Conservation (phyloP, 2,113 vertebrate species). For the Tetraodon nigroviridis region DNA sequence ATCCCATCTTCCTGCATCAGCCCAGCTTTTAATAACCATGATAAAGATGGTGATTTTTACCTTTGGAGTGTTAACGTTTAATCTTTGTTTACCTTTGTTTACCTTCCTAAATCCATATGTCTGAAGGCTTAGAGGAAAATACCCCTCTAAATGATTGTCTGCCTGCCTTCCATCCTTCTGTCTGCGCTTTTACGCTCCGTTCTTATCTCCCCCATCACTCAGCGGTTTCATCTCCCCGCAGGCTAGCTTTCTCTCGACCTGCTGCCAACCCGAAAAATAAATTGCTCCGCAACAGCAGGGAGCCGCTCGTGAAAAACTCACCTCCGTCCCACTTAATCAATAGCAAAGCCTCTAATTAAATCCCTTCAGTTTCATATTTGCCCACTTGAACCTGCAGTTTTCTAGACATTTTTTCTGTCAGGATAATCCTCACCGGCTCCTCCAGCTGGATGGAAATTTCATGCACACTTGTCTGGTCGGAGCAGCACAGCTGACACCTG, state of each 20-base stretch:
- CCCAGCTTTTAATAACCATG: too few relatives aligned
- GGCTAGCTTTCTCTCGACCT: slow-evolving; percentile 37
- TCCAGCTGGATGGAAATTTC: slow-evolving; percentile 19
- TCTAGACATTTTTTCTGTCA: slow-evolving; percentile 28
- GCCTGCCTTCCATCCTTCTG: slow-evolving; percentile 6
- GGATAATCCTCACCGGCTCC: slow-evolving; percentile 24
- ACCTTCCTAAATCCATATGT: too few relatives aligned
- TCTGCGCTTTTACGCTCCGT: slow-evolving; percentile 12
- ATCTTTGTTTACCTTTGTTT: too few relatives aligned
- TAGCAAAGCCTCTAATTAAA: slow-evolving; percentile 62
- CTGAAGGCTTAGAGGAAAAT: background rate
- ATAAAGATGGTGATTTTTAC: too few relatives aligned
- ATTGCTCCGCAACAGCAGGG: slow-evolving; percentile 48
- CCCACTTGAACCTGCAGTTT: slow-evolving; percentile 48
- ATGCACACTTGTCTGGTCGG: slow-evolving; percentile 51
- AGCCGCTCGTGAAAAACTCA: slow-evolving; percentile 50
- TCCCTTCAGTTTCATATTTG: slow-evolving; percentile 49
- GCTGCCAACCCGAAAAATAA: slow-evolving; percentile 52
- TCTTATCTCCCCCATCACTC: slow-evolving; percentile 47
- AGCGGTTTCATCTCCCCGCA: slow-evolving; percentile 44
- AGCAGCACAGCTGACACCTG: slow-evolving; percentile 71
- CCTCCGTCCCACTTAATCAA: slow-evolving; percentile 56
- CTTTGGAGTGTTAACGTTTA: too few relatives aligned
- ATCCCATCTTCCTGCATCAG: too few relatives aligned
- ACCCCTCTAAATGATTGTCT: background rate